These are phyloP conservation scores for Sycophaga agraensis DNA, from an alignment of 1,140 invertebrate genomes.

Conservation along the genomic window DNA sequence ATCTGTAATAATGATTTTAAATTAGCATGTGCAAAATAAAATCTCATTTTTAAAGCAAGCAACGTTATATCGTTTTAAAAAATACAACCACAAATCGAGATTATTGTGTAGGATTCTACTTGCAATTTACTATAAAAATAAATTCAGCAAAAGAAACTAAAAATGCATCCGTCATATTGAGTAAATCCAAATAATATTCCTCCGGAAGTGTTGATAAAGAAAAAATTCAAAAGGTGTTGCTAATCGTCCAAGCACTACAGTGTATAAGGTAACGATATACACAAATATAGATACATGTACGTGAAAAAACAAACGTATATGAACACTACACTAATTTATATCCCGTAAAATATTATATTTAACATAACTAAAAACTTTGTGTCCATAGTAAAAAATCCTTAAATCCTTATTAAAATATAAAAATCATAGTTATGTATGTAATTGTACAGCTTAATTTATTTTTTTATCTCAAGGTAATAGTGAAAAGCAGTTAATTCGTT, in stretches of 20 bases:
- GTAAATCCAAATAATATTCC: not conserved
- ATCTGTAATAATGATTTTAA: no score
- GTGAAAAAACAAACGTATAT: not conserved
- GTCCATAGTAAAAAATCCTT: not conserved
- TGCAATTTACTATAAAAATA: no score
- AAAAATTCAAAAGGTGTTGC: not conserved
- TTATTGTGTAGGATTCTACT: no score
- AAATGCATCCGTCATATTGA: not conserved
- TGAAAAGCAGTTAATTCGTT: not conserved
- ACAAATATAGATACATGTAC: not conserved
- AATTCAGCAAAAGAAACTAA: no score
- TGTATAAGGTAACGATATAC: not conserved
- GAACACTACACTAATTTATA: slow-evolving; percentile 1
- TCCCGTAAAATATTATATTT: not conserved
- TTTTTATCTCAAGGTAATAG: slow-evolving; percentile 6
- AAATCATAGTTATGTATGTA: not conserved
- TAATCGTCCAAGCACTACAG: not conserved
- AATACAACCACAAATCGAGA: no score
- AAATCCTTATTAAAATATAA: no score
- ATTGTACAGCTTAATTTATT: slow-evolving; percentile 13
- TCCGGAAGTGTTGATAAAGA: not conserved
- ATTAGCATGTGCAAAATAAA: no score
- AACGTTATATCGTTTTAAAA: no score
- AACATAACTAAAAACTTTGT: slow-evolving; percentile 1
- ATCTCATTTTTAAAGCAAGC: no score